These are phyloP conservation scores for Odiellus spinosus DNA, from an alignment of 2,888 invertebrate species.

Conservation along the genomic window DNA sequence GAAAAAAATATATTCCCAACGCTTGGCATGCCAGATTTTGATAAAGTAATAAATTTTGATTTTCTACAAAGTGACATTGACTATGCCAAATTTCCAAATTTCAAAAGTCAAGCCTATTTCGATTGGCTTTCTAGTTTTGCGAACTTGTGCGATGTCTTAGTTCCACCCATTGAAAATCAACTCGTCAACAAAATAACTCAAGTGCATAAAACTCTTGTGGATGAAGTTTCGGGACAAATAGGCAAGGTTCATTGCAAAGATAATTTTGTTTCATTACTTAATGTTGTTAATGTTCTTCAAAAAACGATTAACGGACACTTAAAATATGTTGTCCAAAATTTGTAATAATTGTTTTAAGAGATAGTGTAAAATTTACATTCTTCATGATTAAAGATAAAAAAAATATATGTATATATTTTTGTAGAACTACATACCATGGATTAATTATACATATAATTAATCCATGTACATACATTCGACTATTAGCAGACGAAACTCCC, in stretches of 20 bases:
- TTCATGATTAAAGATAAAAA: no score
- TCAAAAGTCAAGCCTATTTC: slow-evolving; percentile 3
- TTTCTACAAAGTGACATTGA: not conserved
- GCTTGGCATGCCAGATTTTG: not conserved
- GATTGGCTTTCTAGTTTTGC: slow-evolving; percentile 3
- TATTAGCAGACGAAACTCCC: no score
- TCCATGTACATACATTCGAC: no score
- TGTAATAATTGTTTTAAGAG: no score
- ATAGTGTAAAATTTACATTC: no score
- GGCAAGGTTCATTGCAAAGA: not conserved
- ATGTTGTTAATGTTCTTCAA: no score
- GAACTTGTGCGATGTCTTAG: not conserved
- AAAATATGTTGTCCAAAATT: no score
- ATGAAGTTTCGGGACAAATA: not conserved
- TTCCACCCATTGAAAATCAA: not conserved
- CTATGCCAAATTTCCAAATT: not conserved
- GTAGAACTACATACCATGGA: no score
- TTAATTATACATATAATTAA: no score
- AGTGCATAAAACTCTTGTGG: slow-evolving; percentile 2
- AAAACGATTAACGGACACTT: no score
- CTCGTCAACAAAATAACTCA: slow-evolving; percentile 5
- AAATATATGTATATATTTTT: no score
- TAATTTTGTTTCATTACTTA: not conserved
- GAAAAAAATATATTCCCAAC: not conserved
- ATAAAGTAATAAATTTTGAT: not conserved